phyloP scores from a whole-genome alignment of 1,140 invertebrate genomes.

The Phymorhynchus buccinoides region DNA sequence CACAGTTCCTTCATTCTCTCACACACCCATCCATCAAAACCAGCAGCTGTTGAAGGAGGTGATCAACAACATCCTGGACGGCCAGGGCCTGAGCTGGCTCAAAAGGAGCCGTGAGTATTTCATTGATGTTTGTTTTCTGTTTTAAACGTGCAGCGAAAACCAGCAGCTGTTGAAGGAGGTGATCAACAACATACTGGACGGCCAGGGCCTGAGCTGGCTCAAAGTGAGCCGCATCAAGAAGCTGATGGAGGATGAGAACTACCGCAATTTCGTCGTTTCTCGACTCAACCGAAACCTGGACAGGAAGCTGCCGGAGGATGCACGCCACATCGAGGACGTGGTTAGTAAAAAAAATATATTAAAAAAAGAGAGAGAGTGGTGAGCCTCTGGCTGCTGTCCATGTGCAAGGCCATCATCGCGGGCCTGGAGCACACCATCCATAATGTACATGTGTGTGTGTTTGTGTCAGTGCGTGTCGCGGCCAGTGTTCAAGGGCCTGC shows the following conservation, averaged over 20 bases:
- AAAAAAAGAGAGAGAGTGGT: too few species aligned
- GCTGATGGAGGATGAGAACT: conserved; percentile 99
- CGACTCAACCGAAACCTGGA: conserved; percentile 96
- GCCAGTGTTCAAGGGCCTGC: conserved; percentile 95
- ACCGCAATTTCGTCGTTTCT: conserved; percentile 94
- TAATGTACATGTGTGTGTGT: conserved; percentile 79
- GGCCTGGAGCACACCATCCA: conserved; percentile 93
- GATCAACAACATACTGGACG: conserved; percentile 91
- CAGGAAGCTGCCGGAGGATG: conserved; percentile 89
- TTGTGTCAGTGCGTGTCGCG: conserved; percentile 63
- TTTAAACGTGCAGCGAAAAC: conserved; percentile 77
- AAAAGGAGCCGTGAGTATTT: too few species aligned
- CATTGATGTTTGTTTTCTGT: too few species aligned
- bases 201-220: conserved; percentile 97
- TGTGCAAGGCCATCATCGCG: conserved; percentile 88
- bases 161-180: conserved; percentile 82
- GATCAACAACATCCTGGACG: conserved; percentile 91
- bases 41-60: conserved; percentile 82
- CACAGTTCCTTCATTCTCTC: too few species aligned
- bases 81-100: conserved; percentile 97
- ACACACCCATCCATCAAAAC: too few species aligned
- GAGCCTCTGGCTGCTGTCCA: conserved; percentile 96
- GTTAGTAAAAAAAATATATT: conserved; percentile 77
- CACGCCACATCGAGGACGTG: conserved; percentile 98
- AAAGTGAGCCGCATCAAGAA: conserved; percentile 95